Base-by-base conservation (phyloP, 1,140 invertebrate genomes). In the Bombus polaris region DNA sequence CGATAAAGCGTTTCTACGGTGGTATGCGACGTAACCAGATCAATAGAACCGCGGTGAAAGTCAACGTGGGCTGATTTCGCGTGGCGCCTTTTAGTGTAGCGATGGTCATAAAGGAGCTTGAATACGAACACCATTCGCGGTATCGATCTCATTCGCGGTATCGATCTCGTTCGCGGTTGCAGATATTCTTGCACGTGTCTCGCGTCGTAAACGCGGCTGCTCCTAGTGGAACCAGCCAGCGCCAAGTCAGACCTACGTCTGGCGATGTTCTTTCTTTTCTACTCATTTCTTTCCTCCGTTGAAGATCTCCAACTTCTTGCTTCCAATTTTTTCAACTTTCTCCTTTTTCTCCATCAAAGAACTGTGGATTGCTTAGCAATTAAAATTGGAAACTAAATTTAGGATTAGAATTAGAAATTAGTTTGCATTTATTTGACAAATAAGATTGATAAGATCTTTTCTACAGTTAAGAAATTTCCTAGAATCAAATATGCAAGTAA, bases 121-220 rank as follows among this genome's bases (percentile, higher is more conserved):
- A 80, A 90, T 74, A 80, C 57, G 80, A 89, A 85, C 88, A 53
- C 18, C 47, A 53, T 53, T 22, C 47, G 59, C n/a, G 78, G 57
- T 53, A 53, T 78, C 86, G 78, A 85, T 76, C 53, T 53, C 47
- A 22, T 53, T 53, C 86, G 65, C 25, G 83, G 62, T 90, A 90
- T 90, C 86, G 89, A 90, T 90, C 87, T 85, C 57, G 44, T 59
- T 81, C 86, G 70, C 68, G 81, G 81, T n/a, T 81, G 88, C 81
- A 78, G 81, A 89, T 89, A 89, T 79, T 70, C 85, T 74, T 84
- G 81, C 88, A 87, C 82, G 89, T 89, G 89, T 90, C 89, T 78
- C 76, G 82, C 74, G 57, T 89, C 85, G 85, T 89, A 89, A 89
- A 85, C 82, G 80, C 72, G 39, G 39, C 15, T 10, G 25, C 68